Conservation (phyloP, 2,888 invertebrate genomes). For the Diaprepes abbreviatus region DNA sequence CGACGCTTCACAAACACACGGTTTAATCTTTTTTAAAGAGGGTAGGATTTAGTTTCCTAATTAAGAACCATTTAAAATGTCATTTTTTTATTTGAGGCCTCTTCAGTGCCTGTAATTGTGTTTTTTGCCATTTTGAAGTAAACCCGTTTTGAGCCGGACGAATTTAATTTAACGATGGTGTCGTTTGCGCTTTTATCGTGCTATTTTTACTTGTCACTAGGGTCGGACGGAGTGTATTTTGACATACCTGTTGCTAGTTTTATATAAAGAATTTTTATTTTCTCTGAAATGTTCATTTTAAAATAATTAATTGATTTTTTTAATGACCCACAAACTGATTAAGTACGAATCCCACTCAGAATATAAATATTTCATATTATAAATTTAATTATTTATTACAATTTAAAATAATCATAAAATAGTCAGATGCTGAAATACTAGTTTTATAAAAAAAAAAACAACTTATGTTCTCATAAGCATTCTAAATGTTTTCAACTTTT, state of each 20-base stretch:
- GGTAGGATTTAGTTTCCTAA: conserved; percentile 68
- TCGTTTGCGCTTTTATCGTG: conserved; percentile 30
- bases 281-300: too few species aligned
- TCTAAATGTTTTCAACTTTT: too few species aligned
- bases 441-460: too few species aligned
- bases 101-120: conserved; percentile 24
- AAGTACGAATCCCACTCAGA: too few species aligned
- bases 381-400: too few species aligned
- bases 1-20: conserved; percentile 68
- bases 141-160: conserved; percentile 18
- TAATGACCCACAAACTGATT: too few species aligned
- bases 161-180: conserved; percentile 29
- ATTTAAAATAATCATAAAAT: too few species aligned
- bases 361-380: too few species aligned
- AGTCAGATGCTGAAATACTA: too few species aligned
- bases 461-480: too few species aligned
- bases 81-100: conserved; percentile 65
- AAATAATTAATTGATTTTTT: too few species aligned
- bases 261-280: too few species aligned
- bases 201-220: conserved; percentile 31
- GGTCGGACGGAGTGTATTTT: background rate
- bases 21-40: conserved; percentile 69
- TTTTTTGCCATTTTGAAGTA: conserved; percentile 33
- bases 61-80: conserved; percentile 69
- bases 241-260: conserved; percentile 23